phyloP scores from a whole-genome alignment of 2,888 invertebrate species.

The Ennomos erosarius region DNA sequence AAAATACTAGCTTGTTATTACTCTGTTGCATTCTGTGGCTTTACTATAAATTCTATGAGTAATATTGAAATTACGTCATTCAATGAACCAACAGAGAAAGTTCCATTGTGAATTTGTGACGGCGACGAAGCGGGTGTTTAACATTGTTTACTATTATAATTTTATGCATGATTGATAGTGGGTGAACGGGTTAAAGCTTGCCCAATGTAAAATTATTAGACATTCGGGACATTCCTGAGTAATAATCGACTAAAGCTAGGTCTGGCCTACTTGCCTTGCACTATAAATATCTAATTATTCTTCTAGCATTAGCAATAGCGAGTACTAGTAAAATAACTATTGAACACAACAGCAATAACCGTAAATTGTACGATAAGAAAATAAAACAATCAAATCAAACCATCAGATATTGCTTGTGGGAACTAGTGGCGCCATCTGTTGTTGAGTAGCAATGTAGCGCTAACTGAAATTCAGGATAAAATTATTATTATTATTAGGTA shows the following conservation, averaged over 20 bases:
- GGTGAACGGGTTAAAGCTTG: conserved; percentile 27
- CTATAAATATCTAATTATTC: conserved; percentile 4
- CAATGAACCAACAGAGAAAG: conserved; percentile 57
- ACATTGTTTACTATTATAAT: conserved; percentile 42
- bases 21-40: background rate
- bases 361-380: no score
- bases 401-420: no score
- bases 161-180: conserved; percentile 39
- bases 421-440: conserved; percentile 55
- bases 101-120: conserved; percentile 42
- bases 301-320: conserved; percentile 2
- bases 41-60: conserved; percentile 22
- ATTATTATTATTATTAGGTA: no score
- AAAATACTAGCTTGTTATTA: background rate
- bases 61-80: conserved; percentile 49
- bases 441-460: conserved; percentile 24
- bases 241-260: conserved; percentile 10
- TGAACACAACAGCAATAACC: no score
- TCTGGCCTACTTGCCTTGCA: conserved; percentile 18
- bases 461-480: background rate
- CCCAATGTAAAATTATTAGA: conserved; percentile 17
- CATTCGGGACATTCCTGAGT: conserved; percentile 23
- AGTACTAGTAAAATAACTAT: no score
- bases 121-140: conserved; percentile 21
- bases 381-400: no score